phyloP scores from a whole-genome alignment of 2,113 vertebrate genomes.

The Etheostoma cragini region DNA sequence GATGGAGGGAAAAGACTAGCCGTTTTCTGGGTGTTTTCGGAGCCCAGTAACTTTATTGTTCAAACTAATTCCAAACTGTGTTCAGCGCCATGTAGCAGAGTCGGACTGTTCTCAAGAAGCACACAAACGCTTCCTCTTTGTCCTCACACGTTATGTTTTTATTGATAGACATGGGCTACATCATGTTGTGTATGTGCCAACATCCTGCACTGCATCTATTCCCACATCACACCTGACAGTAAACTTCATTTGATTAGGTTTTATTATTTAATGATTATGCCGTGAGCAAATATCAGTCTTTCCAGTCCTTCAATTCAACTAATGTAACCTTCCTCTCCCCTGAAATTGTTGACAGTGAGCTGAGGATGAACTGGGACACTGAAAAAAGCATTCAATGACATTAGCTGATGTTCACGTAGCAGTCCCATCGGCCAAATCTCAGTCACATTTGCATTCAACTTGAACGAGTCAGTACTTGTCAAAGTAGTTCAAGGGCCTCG shows the following conservation, averaged over 20 bases:
- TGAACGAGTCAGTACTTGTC: conserved; percentile 48
- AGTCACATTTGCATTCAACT: conserved; percentile 24
- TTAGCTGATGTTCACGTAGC: not conserved
- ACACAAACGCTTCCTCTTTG: not conserved
- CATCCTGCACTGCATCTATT: conserved; percentile 11
- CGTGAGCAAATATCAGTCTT: not conserved
- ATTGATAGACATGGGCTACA: not conserved
- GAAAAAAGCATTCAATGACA: not conserved
- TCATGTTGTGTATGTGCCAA: conserved; percentile 20
- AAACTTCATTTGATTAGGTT: conserved; percentile 6
- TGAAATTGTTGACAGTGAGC: not conserved
- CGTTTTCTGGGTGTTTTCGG: not conserved
- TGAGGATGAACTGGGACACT: not conserved
- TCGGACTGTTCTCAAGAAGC: not conserved
- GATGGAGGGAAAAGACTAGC: not conserved
- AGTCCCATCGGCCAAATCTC: not conserved
- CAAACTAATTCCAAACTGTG: not conserved
- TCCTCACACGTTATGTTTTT: not conserved
- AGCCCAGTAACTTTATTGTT: not conserved
- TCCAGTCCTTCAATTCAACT: not conserved
- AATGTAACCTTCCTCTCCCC: not conserved
- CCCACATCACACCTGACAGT: conserved; percentile 16
- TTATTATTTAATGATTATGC: not conserved
- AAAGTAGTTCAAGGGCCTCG: conserved; percentile 42
- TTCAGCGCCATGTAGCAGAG: not conserved